Evolutionary conservation across 2,797 vertebrate species (phyloP).

Genomic region (Myoxocephalus aenaeus): DNA sequence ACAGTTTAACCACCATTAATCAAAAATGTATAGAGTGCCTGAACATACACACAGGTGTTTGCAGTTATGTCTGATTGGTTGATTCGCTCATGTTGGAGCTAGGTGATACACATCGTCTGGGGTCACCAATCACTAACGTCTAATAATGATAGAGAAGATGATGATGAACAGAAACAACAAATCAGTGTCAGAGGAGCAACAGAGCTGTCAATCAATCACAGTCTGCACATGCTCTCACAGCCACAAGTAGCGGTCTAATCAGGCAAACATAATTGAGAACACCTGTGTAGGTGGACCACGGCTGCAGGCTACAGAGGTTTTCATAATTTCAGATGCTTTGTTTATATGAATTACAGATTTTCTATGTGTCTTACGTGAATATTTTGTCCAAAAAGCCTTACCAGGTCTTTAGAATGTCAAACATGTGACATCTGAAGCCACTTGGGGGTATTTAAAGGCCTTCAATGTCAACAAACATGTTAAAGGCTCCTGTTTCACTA

Average conservation of each 20-base stretch:
- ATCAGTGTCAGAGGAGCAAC: conserved; percentile 10
- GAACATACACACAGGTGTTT: conserved; percentile 50
- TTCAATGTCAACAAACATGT: conserved; percentile 32
- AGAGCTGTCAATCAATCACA: conserved; percentile 56
- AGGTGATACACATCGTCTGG: background rate
- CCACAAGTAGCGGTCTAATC: conserved; percentile 15
- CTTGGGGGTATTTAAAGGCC: conserved; percentile 40
- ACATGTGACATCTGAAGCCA: conserved; percentile 23
- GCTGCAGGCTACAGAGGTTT: background rate
- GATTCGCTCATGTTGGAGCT: conserved; percentile 27
- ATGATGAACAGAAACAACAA: conserved; percentile 49
- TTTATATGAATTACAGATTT: conserved; percentile 5
- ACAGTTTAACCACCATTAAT: background rate
- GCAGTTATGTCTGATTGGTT: conserved; percentile 52
- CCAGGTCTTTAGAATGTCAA: background rate
- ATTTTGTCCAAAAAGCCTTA: background rate
- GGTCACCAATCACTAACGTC: conserved; percentile 31
- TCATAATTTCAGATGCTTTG: background rate
- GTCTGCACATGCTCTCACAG: conserved; percentile 9
- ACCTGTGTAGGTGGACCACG: conserved; percentile 18
- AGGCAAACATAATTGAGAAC: conserved; percentile 41
- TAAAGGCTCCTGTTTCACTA: conserved; percentile 39
- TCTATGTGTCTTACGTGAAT: background rate
- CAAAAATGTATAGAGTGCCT: background rate
- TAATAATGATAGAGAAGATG: conserved; percentile 30